Evolutionary conservation across 2,113 vertebrate genomes (phyloP).

Genomic region (Bubo bubo): DNA sequence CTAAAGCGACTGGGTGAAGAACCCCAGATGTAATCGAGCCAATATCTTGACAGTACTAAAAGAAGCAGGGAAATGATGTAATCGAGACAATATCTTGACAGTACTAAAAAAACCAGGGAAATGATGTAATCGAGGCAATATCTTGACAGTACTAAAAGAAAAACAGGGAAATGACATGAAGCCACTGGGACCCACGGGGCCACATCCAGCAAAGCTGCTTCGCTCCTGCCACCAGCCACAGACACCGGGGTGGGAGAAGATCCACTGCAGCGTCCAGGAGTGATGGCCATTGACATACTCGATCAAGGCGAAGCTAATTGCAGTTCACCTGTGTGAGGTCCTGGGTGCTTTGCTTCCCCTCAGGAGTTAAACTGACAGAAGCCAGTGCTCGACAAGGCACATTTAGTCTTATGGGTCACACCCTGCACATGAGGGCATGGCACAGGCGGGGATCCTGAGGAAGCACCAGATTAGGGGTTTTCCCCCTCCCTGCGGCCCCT

Average conservation of each 20-base stretch:
- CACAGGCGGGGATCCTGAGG: rapidly evolving
- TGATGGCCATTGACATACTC: rapidly evolving
- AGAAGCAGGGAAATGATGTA: background rate
- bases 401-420: rapidly evolving
- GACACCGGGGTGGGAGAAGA: background rate
- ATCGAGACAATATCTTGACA: background rate
- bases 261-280: rapidly evolving
- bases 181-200: rapidly evolving
- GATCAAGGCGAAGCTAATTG: background rate
- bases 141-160: background rate
- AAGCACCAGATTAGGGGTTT: rapidly evolving
- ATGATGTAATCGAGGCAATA: background rate
- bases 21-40: background rate
- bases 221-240: rapidly evolving
- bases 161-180: background rate
- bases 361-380: too few relatives aligned
- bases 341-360: background rate
- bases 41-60: background rate
- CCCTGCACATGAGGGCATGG: rapidly evolving
- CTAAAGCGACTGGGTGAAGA: background rate
- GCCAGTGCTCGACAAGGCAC: rapidly evolving
- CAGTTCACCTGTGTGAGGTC: background rate
- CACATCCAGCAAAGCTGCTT: background rate
- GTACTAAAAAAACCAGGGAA: background rate
- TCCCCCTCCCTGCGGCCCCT: too few relatives aligned